Percentiles rank a stretch among this genome's conserved stretches.
Conservation (phyloP, 2,797 vertebrate species). For the Bucorvus abyssinicus region DNA sequence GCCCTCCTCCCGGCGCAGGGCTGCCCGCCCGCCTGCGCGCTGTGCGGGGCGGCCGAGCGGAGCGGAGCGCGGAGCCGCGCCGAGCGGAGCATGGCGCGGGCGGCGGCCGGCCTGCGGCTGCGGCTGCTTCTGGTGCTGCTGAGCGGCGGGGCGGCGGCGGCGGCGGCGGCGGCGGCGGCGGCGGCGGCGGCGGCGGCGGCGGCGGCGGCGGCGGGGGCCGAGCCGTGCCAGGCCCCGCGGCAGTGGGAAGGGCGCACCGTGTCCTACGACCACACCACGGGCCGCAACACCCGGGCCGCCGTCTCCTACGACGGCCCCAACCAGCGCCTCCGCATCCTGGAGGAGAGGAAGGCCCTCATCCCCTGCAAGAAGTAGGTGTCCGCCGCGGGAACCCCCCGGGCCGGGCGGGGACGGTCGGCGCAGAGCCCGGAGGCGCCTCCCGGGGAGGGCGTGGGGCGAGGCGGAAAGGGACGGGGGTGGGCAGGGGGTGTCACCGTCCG, state of each 20-base stretch:
- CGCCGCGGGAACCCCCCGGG: neutral
- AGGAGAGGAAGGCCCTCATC: constrained; percentile 88
- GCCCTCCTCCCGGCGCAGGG: neutral
- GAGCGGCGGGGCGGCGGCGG: neutral
- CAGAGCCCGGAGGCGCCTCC: neutral
- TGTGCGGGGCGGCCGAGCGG: neutral
- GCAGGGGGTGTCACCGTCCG: no score
- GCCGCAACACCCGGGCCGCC: constrained; percentile 83
- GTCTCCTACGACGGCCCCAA: constrained; percentile 86
- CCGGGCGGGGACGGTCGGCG: neutral
- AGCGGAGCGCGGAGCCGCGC: no score
- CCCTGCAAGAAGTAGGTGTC: constrained; percentile 88
- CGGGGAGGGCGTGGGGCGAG: neutral
- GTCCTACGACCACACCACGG: constrained; percentile 83
- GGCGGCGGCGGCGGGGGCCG: neutral
- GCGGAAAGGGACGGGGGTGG: neutral
- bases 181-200: neutral
- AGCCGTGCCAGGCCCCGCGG: constrained; percentile 86
- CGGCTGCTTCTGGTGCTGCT: neutral
- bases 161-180: neutral
- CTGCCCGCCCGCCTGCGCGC: neutral
- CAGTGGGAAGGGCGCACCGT: constrained; percentile 93
- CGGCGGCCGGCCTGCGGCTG: neutral
- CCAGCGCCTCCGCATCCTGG: constrained; percentile 84
- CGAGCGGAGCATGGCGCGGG: neutral